Evolutionary conservation across 2,888 invertebrate genomes (phyloP), one percentile per base, ranked within the genome.

Genomic region (Darwinula stevensoni): DNA sequence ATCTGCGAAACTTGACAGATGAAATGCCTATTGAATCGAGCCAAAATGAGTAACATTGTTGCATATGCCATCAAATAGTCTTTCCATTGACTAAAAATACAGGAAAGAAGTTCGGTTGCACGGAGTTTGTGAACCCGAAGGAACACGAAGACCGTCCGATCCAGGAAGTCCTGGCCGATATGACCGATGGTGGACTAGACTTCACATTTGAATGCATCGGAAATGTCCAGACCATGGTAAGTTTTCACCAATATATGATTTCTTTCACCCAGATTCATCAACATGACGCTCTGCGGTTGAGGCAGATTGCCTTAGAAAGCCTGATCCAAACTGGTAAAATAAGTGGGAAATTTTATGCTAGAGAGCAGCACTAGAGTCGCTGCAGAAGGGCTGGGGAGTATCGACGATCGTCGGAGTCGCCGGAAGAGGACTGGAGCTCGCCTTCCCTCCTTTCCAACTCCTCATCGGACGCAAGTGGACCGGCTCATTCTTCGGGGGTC

Each of bases 181-280:
- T 74, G 46, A 88, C 84, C 2, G 80, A 91, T 53, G 94, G 94
- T 26, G 97, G 97, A 3, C 60, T 82, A 34, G 97, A 99, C 53
- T 97, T 71, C 50, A 91, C 91, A 1, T 97, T 97, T 54, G 97
- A 97, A 53, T 97, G 94, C 48, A 76, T 97, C 44, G 97, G 97
- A 31, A 94, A 86, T 44, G 55, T 61, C 4, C 39, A 47, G 5
- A 53, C 55, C 14, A 63, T 62, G 62, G 52, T 42, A 36, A 35
- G 40, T 17, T 14, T 11, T 14, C n/a, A 6, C 6, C 22, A n/a
- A 6, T 22, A n/a, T 22, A 22, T 22, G 6, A 9, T 29, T 29
- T 29, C n/a, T 3, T n/a, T n/a, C n/a, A n/a, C n/a, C n/a, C n/a
- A n/a, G n/a, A n/a, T n/a, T n/a, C n/a, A n/a, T n/a, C n/a, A n/a